Base-by-base conservation (phyloP, 1,140 invertebrate genomes). In the Eciton burchellii region DNA sequence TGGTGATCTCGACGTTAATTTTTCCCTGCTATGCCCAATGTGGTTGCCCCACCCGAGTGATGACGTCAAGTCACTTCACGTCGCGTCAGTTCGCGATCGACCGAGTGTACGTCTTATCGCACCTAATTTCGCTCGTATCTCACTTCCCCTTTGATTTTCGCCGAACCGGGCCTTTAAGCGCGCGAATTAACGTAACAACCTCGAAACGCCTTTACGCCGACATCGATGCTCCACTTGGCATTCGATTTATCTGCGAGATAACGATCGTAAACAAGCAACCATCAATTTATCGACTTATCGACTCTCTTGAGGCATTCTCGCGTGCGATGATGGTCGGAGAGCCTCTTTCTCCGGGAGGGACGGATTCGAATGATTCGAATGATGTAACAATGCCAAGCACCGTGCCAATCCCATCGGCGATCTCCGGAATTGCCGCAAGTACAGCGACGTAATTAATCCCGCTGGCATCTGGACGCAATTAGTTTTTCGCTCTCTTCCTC, bases 1-100 rank as follows among this genome's bases (percentile, higher is more conserved):
- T 49, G 12, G n/a, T 35, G 24, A 1, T 26, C 59, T 60, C 19
- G 29, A 29, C 11, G 2, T 60, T 73, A 29, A 73, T 72, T 72
- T n/a, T n/a, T n/a, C n/a, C n/a, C n/a, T n/a, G n/a, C n/a, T n/a
- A n/a, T n/a, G n/a, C n/a, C n/a, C n/a, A 3, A 0, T 24, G 43
- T 14, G 14, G 24, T 60, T 72, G 11, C n/a, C 14, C 56, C 9
- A 3, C 35, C 43, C 29, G 11, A 11, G 8, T 35, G 6, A 14
- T 1, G 26, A n/a, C n/a, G 0, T 62, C 3, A 29, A 62, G 24
- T 72, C 35, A 74, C 24, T 49, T 19, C 29, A 74, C 12, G 12
- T 60, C 8, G 12, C n/a, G 47, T n/a, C n/a, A 14, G n/a, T 35
- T 72, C 57, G 52, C 29, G 57, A 71, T 54, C 47, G 19, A 16